Conservation (phyloP, 1,140 invertebrate species). For the Drosophila tropicalis region DNA sequence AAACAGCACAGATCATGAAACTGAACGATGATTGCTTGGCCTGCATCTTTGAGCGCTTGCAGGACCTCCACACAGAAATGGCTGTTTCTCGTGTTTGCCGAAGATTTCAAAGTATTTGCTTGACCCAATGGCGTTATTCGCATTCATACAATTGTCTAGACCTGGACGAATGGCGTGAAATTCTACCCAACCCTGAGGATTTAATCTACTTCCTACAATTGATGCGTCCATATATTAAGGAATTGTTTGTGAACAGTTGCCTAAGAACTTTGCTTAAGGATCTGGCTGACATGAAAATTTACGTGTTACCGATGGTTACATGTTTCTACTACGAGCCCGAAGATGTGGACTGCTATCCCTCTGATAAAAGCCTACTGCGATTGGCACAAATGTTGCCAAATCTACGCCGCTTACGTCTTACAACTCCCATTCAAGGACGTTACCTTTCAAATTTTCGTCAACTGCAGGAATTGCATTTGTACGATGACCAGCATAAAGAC, state of each 20-base stretch:
- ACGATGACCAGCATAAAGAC: constrained; percentile 70
- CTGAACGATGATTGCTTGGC: constrained; percentile 72
- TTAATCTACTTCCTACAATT: constrained; percentile 59
- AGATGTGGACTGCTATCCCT: constrained; percentile 71
- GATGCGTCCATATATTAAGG: constrained; percentile 50
- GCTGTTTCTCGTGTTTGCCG: constrained; percentile 56
- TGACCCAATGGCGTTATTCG: constrained; percentile 55
- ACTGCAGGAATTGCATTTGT: constrained; percentile 65
- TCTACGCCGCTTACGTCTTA: constrained; percentile 55
- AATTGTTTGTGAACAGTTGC: constrained; percentile 58
- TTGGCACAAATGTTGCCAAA: constrained; percentile 65
- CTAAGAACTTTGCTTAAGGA: constrained; percentile 63
- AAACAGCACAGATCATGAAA: constrained; percentile 45
- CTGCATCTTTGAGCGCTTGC: constrained; percentile 59
- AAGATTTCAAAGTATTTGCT: constrained; percentile 58
- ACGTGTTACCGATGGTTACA: constrained; percentile 52
- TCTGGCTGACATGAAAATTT: constrained; percentile 65
- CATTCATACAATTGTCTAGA: constrained; percentile 61
- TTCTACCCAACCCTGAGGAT: constrained; percentile 63
- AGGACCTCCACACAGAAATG: constrained; percentile 61
- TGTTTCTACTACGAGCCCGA: constrained; percentile 66
- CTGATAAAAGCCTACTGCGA: constrained; percentile 61
- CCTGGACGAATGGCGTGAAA: constrained; percentile 63
- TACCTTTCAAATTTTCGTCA: constrained; percentile 58
- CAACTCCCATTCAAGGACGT: constrained; percentile 67